Base-by-base conservation (phyloP, 2,888 invertebrate genomes). In the Drosophila neonasuta region DNA sequence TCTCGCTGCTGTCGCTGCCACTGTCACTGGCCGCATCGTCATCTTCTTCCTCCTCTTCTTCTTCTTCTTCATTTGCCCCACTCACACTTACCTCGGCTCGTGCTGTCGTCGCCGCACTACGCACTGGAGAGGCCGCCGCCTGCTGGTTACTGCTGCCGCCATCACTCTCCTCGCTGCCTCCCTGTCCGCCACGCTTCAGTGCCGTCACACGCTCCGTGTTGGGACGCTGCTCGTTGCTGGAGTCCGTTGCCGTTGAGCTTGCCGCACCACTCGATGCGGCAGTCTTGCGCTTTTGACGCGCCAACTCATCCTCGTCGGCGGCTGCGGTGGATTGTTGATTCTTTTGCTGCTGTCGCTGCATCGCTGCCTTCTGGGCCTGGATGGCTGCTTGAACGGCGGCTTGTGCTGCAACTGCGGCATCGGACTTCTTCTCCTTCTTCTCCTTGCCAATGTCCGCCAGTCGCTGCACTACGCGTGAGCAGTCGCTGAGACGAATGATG, bases 401-500 rank as follows among this genome's bases (percentile, higher is more conserved):
- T 73, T 94, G 92, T 32, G 93, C 92, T 68, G 93, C 91, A 0
- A 92, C 92, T 73, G 86, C 88, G 67, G 93, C 92, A 81, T 95
- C 93, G 81, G 94, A 94, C 82, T 95, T 95, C 83, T 95, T 95
- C 89, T 95, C 95, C 90, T 95, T 96, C 88, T 95, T 95, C 69
- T 93, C 91, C 90, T 93, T 93, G 80, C 96, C 95, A 75, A 94
- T 94, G 77, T 97, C 97, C 86, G 96, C 94, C 80, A 97, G 93
- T 71, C 97, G 94, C 90, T 96, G 96, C 93, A 97, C 96, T 7
- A 97, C 96, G 63, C 97, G 93, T 0, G 97, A 95, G 54, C 97
- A 97, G 89, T 97, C 97, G 57, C 95, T 95, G 32, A 97, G 91
- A 42, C 97, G 93, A 69, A 96, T 96, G 86, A 97, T 97, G 58